Percentiles rank a stretch among this genome's conserved stretches.
Conservation (phyloP, 1,140 invertebrate genomes). For the Halesus radiatus region DNA sequence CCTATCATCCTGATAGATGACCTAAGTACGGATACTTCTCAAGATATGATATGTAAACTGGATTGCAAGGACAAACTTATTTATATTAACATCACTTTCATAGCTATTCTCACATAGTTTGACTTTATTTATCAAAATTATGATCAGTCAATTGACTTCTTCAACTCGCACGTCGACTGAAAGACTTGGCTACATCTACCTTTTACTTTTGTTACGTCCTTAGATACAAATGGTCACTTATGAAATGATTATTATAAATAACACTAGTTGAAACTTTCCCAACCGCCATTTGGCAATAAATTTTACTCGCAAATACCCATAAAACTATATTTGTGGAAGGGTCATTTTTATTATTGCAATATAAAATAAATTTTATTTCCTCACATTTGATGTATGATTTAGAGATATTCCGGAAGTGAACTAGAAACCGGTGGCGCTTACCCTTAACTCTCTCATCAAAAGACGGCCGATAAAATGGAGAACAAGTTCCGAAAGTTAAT, state of each 20-base stretch:
- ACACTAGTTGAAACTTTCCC: neutral
- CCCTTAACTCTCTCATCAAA: neutral
- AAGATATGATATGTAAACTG: too few relatives aligned
- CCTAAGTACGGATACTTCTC: neutral
- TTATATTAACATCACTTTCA: too few relatives aligned
- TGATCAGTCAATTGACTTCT: too few relatives aligned
- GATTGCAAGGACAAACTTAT: too few relatives aligned
- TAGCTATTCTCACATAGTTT: too few relatives aligned
- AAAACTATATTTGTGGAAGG: conserved; percentile 31
- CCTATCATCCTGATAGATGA: conserved; percentile 4
- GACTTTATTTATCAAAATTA: too few relatives aligned
- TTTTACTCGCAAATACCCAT: conserved; percentile 16
- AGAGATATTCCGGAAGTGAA: conserved; percentile 32
- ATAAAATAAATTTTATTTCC: conserved; percentile 39
- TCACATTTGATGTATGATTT: conserved; percentile 36
- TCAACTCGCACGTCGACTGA: too few relatives aligned
- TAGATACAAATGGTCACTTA: too few relatives aligned
- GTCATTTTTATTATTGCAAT: conserved; percentile 37
- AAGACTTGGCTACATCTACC: too few relatives aligned
- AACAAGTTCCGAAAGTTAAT: neutral
- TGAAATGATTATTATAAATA: too few relatives aligned
- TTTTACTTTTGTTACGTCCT: too few relatives aligned
- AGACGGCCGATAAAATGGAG: neutral
- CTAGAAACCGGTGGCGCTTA: conserved; percentile 20
- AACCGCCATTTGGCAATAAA: neutral